These are phyloP conservation scores for Ceraclea dissimilis DNA, from an alignment of 2,888 invertebrate species.

Conservation along the genomic window DNA sequence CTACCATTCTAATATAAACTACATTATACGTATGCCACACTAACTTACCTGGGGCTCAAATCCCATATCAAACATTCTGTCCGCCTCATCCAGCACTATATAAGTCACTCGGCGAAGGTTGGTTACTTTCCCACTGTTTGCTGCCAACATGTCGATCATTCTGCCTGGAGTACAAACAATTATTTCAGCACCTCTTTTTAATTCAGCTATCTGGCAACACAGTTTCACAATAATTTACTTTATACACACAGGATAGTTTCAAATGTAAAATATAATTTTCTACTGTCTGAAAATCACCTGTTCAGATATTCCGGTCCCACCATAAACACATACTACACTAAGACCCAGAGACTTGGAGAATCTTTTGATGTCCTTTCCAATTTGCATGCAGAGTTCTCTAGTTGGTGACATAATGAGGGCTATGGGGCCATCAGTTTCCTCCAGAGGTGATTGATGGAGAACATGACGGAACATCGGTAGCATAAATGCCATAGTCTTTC, in stretches of 20 bases:
- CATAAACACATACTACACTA: constrained; percentile 93
- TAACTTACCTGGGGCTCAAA: constrained; percentile 83
- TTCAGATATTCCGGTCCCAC: constrained; percentile 94
- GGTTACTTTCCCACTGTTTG: constrained; percentile 95
- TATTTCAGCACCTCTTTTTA: constrained; percentile 95
- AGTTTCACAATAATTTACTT: constrained; percentile 6
- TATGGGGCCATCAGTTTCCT: constrained; percentile 95
- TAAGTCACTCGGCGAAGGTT: constrained; percentile 96
- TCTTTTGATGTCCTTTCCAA: constrained; percentile 91
- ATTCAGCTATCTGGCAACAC: constrained; percentile 67
- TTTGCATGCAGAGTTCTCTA: constrained; percentile 97
- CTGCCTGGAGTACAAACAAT: constrained; percentile 98
- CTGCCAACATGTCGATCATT: constrained; percentile 99
- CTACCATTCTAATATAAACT: background rate
- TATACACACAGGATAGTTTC: too few relatives aligned
- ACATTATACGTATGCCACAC: background rate
- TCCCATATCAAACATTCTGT: constrained; percentile 99
- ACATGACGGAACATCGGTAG: constrained; percentile 97
- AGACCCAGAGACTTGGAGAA: constrained; percentile 85
- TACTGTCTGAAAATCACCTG: constrained; percentile 41
- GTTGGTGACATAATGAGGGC: constrained; percentile 98
- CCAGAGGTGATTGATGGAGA: constrained; percentile 86
- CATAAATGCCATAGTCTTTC: constrained; percentile 96
- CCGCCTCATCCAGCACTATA: constrained; percentile 96
- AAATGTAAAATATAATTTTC: too few relatives aligned